phyloP scores from a whole-genome alignment of 2,888 invertebrate species.

The Hesperia comma region DNA sequence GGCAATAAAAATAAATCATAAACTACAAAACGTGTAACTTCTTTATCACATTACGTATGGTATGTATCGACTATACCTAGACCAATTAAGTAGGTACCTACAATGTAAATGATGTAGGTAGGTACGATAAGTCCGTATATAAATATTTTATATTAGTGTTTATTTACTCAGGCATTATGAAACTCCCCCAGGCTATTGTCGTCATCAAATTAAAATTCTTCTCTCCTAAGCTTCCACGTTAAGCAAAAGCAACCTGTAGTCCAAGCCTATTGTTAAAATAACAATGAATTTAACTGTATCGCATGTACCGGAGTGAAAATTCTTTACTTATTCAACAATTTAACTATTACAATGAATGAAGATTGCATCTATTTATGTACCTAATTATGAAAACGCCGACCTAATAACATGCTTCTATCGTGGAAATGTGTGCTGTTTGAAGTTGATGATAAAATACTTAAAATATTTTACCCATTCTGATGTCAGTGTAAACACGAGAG shows the following conservation, averaged over 20 bases:
- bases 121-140: no score
- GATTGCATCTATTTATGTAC: slow-evolving; percentile 3
- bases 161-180: background rate
- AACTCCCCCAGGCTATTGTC: slow-evolving; percentile 6
- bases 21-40: background rate
- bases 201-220: slow-evolving; percentile 22
- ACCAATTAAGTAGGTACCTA: no score
- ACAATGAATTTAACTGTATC: slow-evolving; percentile 21
- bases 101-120: no score
- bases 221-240: slow-evolving; percentile 16
- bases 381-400: slow-evolving; percentile 20
- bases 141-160: no score
- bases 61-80: no score
- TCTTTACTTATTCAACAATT: slow-evolving; percentile 5
- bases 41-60: background rate
- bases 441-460: slow-evolving; percentile 18
- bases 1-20: background rate
- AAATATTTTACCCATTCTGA: slow-evolving; percentile 34
- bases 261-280: slow-evolving; percentile 22
- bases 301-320: slow-evolving; percentile 9
- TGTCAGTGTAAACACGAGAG: slow-evolving; percentile 16
- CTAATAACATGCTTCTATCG: slow-evolving; percentile 22
- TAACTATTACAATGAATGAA: slow-evolving; percentile 14
- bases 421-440: slow-evolving; percentile 11
- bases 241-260: slow-evolving; percentile 24